Percentiles rank a stretch among this genome's conserved stretches.
Conservation (phyloP, 2,888 invertebrate species). For the Cephonodes hylas region DNA sequence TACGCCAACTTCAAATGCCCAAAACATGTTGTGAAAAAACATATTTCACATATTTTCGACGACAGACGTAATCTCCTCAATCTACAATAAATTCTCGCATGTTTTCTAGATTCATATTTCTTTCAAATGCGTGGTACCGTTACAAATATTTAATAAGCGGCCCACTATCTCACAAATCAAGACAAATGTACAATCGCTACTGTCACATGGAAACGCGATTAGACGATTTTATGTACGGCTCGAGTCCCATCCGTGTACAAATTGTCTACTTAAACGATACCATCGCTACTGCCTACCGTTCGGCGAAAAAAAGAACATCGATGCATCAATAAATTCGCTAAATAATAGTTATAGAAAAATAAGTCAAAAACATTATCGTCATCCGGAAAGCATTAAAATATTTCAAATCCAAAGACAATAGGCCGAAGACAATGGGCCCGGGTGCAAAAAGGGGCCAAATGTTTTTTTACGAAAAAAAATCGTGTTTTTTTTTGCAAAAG, state of each 20-base stretch:
- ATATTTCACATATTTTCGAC: neutral
- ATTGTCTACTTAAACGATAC: conserved; percentile 55
- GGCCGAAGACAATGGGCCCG: conserved; percentile 71
- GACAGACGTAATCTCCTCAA: neutral
- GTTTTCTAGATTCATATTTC: conserved; percentile 5
- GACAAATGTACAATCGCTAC: conserved; percentile 40
- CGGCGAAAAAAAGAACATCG: conserved; percentile 46
- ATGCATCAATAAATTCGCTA: conserved; percentile 69
- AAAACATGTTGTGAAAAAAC: neutral
- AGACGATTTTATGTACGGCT: conserved; percentile 40
- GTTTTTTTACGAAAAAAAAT: conserved; percentile 58
- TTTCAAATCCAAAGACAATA: conserved; percentile 78
- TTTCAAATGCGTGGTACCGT: conserved; percentile 18
- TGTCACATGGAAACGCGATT: conserved; percentile 50
- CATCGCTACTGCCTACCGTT: conserved; percentile 37
- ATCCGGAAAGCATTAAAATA: conserved; percentile 79
- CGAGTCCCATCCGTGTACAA: conserved; percentile 57
- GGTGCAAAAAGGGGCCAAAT: conserved; percentile 69
- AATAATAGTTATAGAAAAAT: conserved; percentile 79
- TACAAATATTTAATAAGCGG: conserved; percentile 22
- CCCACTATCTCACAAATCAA: conserved; percentile 40
- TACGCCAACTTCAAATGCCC: no score
- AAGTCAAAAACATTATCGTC: conserved; percentile 75
- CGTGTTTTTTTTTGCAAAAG: conserved; percentile 65
- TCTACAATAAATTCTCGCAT: conserved; percentile 5